Percentiles rank a stretch among this genome's conserved stretches.
phyloP scores from a whole-genome alignment of 2,113 vertebrate genomes.

The Dipodomys ordii region DNA sequence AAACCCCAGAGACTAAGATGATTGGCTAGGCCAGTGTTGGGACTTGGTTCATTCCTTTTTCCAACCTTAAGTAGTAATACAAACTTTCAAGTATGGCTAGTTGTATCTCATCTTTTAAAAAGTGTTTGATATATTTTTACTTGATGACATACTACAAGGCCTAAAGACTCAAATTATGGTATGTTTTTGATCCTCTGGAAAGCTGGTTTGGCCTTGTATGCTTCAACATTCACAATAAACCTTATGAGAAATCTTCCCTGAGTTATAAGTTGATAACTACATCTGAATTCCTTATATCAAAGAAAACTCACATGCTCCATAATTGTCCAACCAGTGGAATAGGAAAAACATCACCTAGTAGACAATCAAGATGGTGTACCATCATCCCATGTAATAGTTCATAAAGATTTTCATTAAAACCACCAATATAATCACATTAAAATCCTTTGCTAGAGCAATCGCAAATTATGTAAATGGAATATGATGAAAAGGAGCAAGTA shows the following conservation, averaged over 20 bases:
- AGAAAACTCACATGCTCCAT: constrained; percentile 17
- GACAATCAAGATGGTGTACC: constrained; percentile 1
- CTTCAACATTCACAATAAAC: constrained; percentile 73
- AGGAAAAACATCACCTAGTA: constrained; percentile 1
- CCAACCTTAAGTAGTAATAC: constrained; percentile 35
- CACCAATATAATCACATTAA: constrained; percentile 27
- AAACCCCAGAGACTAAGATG: constrained; percentile 20
- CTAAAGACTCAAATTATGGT: constrained; percentile 69
- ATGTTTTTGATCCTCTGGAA: constrained; percentile 74
- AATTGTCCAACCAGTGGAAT: not conserved
- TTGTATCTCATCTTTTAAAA: constrained; percentile 70
- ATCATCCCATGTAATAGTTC: constrained; percentile 32
- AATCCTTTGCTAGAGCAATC: constrained; percentile 46
- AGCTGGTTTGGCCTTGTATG: constrained; percentile 73
- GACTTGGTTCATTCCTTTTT: constrained; percentile 67
- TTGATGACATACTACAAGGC: constrained; percentile 54
- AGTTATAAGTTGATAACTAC: constrained; percentile 60
- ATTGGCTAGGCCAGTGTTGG: not conserved
- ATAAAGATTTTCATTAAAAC: constrained; percentile 51
- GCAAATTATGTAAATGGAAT: constrained; percentile 60
- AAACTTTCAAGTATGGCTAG: constrained; percentile 10
- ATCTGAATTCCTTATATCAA: constrained; percentile 53
- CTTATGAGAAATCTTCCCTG: constrained; percentile 60
- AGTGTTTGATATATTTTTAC: constrained; percentile 62
- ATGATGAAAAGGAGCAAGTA: constrained; percentile 44